Percentiles rank a stretch among this genome's conserved stretches.
Evolutionary conservation across 2,113 vertebrate genomes (phyloP).

Genomic region (Psittacara wagleri): DNA sequence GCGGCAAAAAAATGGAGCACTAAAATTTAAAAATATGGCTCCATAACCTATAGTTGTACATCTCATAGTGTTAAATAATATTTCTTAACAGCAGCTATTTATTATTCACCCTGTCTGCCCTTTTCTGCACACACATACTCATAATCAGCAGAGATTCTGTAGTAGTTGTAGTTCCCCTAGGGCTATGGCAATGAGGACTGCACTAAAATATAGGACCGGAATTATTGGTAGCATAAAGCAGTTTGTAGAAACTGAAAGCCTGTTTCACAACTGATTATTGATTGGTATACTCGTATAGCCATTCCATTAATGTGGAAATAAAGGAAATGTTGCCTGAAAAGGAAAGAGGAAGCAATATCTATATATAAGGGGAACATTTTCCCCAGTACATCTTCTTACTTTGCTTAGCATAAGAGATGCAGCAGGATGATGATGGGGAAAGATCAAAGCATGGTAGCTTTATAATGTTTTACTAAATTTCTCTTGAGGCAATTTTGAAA

Average conservation of each 20-base stretch:
- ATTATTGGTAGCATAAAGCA: background rate
- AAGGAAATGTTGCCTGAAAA: background rate
- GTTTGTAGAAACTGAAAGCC: background rate
- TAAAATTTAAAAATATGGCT: background rate
- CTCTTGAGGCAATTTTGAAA: background rate
- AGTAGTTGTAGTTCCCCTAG: background rate
- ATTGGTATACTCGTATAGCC: background rate
- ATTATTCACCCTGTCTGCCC: background rate
- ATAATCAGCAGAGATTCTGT: background rate
- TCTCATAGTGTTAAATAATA: background rate
- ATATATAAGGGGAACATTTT: background rate
- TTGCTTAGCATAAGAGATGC: background rate
- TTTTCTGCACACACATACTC: background rate
- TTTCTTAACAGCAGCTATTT: constrained; percentile 31
- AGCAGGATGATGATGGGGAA: background rate
- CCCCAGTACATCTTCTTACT: background rate
- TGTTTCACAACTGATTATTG: background rate
- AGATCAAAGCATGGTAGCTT: background rate
- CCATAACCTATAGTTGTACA: background rate
- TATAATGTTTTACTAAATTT: background rate
- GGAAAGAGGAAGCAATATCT: background rate
- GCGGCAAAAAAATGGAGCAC: background rate
- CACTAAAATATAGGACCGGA: background rate
- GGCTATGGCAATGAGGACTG: background rate
- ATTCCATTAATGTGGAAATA: background rate